Percentiles rank a stretch among this genome's conserved stretches.
Conservation (phyloP, 2,113 vertebrate species). For the Hydrochoerus hydrochaeris region DNA sequence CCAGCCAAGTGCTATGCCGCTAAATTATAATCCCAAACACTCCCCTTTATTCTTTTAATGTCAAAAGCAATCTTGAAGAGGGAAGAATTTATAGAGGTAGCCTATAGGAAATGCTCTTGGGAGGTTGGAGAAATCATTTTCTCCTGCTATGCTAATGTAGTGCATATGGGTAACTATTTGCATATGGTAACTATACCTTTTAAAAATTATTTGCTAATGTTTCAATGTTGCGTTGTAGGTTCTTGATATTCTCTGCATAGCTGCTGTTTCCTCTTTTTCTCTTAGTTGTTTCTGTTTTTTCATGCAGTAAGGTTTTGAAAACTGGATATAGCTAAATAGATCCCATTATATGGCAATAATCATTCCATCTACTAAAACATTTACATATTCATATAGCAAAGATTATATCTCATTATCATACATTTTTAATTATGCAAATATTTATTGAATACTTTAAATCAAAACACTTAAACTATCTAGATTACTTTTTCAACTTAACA, state of each 20-base stretch:
- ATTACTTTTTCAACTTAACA: neutral
- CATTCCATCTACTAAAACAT: neutral
- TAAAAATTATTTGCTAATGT: constrained; percentile 21
- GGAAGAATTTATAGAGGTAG: neutral
- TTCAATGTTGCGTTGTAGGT: neutral
- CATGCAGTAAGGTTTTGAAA: neutral
- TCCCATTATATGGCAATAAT: neutral
- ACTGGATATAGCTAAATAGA: neutral
- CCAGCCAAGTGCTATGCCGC: no score
- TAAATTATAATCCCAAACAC: no score
- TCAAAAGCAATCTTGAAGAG: constrained; percentile 64
- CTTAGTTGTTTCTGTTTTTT: constrained; percentile 31
- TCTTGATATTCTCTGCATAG: constrained; percentile 41
- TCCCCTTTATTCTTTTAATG: neutral
- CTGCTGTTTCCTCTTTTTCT: neutral
- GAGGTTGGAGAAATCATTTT: neutral
- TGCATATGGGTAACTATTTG: neutral
- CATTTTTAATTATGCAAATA: neutral
- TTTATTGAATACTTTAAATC: neutral
- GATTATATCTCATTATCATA: neutral
- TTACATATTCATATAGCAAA: neutral
- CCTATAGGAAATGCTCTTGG: neutral
- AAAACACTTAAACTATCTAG: neutral
- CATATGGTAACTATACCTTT: constrained; percentile 41
- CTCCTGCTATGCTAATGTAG: constrained; percentile 23